phyloP scores from a whole-genome alignment of 2,888 invertebrate species.

The Troides aeacus region DNA sequence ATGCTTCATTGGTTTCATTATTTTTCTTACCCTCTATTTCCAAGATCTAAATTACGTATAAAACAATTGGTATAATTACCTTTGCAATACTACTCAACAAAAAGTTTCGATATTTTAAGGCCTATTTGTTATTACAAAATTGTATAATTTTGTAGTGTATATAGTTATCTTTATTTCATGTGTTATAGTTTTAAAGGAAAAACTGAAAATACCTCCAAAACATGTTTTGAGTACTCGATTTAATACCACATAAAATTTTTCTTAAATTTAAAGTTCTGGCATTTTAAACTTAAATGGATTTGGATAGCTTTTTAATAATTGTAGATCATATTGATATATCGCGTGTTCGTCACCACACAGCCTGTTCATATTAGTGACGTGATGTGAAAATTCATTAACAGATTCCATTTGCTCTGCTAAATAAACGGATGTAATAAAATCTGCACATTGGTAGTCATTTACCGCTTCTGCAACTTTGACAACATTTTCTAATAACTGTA shows the following conservation, averaged over 20 bases:
- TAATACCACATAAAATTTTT: background rate
- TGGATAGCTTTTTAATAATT: slow-evolving; percentile 37
- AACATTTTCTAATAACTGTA: slow-evolving; percentile 45
- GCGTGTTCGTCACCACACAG: slow-evolving; percentile 40
- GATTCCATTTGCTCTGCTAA: slow-evolving; percentile 47
- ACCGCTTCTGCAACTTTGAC: slow-evolving; percentile 42
- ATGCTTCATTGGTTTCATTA: no score
- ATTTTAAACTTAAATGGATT: slow-evolving; percentile 30
- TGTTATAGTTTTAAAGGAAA: background rate
- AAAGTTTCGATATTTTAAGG: no score
- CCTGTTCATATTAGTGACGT: slow-evolving; percentile 41
- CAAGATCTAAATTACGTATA: no score
- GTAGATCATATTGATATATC: slow-evolving; percentile 45
- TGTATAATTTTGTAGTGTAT: no score
- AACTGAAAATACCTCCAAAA: background rate
- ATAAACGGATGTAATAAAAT: slow-evolving; percentile 48
- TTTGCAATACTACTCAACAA: no score
- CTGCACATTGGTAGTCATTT: slow-evolving; percentile 49
- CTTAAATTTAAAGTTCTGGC: slow-evolving; percentile 11
- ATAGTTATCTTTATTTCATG: background rate
- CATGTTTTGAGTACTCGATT: background rate
- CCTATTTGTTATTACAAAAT: no score
- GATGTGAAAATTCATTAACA: slow-evolving; percentile 45
- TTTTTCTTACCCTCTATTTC: no score
- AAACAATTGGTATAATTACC: no score